Conservation (phyloP, 2,888 invertebrate species). For the Ommatoiulus sabulosus region DNA sequence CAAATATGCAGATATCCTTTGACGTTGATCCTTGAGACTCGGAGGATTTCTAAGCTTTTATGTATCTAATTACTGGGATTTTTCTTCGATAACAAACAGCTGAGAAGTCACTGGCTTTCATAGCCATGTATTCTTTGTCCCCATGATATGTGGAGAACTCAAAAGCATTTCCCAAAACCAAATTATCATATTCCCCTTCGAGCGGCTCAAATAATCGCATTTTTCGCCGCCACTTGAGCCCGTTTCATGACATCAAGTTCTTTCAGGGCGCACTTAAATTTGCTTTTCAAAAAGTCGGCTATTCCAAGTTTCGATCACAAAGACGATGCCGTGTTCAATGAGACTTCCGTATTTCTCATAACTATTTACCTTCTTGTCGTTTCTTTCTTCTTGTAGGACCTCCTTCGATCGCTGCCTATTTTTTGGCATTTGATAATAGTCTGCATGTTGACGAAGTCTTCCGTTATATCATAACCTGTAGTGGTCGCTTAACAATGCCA, state of each 20-base stretch:
- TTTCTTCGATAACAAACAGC: not conserved
- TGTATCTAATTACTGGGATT: not conserved
- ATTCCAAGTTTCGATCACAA: conserved; percentile 30
- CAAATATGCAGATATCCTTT: not conserved
- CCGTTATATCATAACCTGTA: not conserved
- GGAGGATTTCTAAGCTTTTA: too few relatives aligned
- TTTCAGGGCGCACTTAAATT: not conserved
- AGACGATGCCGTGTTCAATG: not conserved
- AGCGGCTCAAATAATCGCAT: conserved; percentile 4
- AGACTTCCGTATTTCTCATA: not conserved
- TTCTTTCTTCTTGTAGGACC: not conserved
- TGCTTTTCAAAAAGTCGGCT: not conserved
- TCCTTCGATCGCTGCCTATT: not conserved
- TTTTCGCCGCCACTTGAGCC: not conserved
- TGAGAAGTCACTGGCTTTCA: not conserved
- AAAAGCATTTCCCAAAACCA: not conserved
- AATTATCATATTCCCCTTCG: conserved; percentile 2
- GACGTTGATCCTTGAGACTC: not conserved
- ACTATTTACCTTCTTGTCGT: not conserved
- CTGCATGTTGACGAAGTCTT: not conserved
- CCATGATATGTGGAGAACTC: not conserved
- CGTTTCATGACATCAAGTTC: not conserved
- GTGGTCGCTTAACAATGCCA: not conserved
- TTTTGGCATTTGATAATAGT: not conserved
- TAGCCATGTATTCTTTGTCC: not conserved